Percentiles rank a stretch among this genome's conserved stretches.
These are phyloP conservation scores for Thalassophryne amazonica DNA, from an alignment of 2,797 vertebrate species.

Conservation along the genomic window DNA sequence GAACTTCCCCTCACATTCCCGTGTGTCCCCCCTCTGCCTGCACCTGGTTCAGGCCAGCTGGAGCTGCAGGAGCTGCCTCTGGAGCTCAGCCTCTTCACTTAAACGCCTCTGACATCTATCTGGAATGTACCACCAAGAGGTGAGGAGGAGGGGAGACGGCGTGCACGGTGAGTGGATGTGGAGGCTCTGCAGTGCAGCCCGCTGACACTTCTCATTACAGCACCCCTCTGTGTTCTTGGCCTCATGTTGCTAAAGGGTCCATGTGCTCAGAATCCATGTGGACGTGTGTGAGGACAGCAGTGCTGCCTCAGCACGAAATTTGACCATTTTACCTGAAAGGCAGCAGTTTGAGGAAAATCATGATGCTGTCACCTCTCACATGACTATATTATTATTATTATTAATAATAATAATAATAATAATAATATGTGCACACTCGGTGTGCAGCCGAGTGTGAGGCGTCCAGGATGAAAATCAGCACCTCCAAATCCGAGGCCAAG, in stretches of 20 bases:
- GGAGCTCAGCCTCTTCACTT: conserved; percentile 77
- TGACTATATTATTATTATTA: too few species aligned
- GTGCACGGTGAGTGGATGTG: conserved; percentile 26
- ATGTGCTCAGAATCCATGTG: conserved; percentile 46
- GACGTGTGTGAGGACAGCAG: conserved; percentile 24
- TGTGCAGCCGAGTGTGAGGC: too few species aligned
- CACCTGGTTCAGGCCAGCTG: conserved; percentile 79
- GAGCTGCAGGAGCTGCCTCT: conserved; percentile 72
- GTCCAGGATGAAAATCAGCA: too few species aligned
- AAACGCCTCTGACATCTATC: conserved; percentile 77
- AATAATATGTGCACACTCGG: too few species aligned
- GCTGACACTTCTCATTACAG: conserved; percentile 7
- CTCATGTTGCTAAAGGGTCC: conserved; percentile 58
- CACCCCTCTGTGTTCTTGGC: conserved; percentile 20
- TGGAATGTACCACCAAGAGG: conserved; percentile 74
- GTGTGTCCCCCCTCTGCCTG: conserved; percentile 59
- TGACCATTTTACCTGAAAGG: conserved; percentile 17
- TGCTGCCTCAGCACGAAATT: conserved; percentile 36
- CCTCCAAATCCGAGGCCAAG: too few species aligned
- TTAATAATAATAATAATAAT: too few species aligned
- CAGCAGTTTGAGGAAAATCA: conserved; percentile 12
- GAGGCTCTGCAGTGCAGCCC: conserved; percentile 10
- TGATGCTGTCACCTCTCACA: conserved; percentile 36
- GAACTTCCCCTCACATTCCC: conserved; percentile 62
- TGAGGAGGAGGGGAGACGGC: conserved; percentile 38